A percentile compares a stretch with the other conserved stretches of the same genome.
phyloP scores from a whole-genome alignment of 2,113 vertebrate species.

The Ptychochromis oligacanthus region DNA sequence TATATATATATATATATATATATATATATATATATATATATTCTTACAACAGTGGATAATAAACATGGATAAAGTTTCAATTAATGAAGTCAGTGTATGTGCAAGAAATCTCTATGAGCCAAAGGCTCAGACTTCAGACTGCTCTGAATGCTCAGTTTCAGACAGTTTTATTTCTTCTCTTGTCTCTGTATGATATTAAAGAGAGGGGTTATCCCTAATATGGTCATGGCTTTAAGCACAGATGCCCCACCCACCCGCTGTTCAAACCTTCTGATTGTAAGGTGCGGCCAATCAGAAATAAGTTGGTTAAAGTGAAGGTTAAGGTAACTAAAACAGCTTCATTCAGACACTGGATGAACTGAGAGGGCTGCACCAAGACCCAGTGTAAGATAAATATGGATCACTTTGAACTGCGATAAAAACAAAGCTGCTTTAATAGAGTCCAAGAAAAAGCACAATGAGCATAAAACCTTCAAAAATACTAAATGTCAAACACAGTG shows the following conservation, averaged over 20 bases:
- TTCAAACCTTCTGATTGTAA: neutral
- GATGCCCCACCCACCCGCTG: neutral
- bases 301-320: neutral
- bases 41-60: no score
- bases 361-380: neutral
- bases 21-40: no score
- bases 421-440: no score
- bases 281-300: neutral
- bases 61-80: neutral
- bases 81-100: neutral
- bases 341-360: neutral
- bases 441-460: neutral
- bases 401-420: no score
- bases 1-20: no score
- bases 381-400: no score
- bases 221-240: no score
- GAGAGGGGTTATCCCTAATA: no score
- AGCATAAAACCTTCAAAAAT: no score
- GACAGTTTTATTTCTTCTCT: neutral
- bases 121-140: no score
- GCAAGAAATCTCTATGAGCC: no score
- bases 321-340: rapidly evolving
- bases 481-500: neutral
- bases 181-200: neutral
- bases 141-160: no score